A percentile compares a stretch with the other conserved stretches of the same genome.
Evolutionary conservation across 2,113 vertebrate species (phyloP).

Genomic region (Psettodes erumei): DNA sequence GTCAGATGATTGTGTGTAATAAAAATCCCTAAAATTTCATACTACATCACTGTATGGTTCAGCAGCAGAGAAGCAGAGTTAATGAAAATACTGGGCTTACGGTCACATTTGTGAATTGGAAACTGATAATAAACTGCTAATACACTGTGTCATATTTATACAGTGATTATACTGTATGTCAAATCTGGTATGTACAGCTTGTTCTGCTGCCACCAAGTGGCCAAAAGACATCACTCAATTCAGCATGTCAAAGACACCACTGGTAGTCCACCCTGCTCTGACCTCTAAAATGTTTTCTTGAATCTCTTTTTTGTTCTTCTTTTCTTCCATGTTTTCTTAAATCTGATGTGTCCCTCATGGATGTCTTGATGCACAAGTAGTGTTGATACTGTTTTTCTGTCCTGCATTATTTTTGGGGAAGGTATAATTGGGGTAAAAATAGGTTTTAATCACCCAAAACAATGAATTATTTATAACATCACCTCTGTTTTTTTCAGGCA

Average conservation of each 20-base stretch:
- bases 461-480: neutral
- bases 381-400: neutral
- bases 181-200: neutral
- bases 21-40: too few relatives aligned
- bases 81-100: too few relatives aligned
- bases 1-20: neutral
- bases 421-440: neutral
- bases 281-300: too few relatives aligned
- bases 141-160: neutral
- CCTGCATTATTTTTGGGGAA: neutral
- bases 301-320: too few relatives aligned
- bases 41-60: too few relatives aligned
- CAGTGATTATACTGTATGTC: neutral
- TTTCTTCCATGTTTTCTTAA: too few relatives aligned
- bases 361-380: neutral
- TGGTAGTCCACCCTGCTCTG: too few relatives aligned
- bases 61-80: too few relatives aligned
- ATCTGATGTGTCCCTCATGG: too few relatives aligned
- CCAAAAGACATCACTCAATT: neutral
- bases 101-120: too few relatives aligned
- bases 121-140: too few relatives aligned
- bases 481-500: slow-evolving; percentile 76
- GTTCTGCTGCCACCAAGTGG: neutral
- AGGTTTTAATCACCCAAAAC: neutral
- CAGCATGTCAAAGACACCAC: neutral